A percentile compares a stretch with the other conserved stretches of the same genome.
Evolutionary conservation across 2,113 vertebrate species (phyloP).

Genomic region (Puma concolor): DNA sequence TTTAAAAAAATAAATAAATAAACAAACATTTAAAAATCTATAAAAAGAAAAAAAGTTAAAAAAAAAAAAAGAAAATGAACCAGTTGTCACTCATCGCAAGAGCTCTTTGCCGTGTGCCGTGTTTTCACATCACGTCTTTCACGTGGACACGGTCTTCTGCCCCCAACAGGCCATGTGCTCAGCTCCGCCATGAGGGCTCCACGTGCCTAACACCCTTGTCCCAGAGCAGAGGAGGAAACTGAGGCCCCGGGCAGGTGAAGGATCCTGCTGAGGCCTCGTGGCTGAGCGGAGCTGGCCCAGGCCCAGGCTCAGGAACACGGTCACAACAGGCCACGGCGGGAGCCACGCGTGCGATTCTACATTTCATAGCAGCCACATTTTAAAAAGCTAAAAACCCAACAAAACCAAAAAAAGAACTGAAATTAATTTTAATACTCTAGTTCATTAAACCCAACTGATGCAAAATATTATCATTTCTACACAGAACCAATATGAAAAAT

Average conservation of each 20-base stretch:
- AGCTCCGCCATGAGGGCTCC: rapidly evolving
- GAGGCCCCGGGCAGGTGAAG: neutral
- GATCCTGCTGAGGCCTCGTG: too few relatives aligned
- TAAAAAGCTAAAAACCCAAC: neutral
- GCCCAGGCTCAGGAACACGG: neutral
- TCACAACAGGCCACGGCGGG: rapidly evolving
- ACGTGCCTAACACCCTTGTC: neutral
- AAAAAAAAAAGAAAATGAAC: too few relatives aligned
- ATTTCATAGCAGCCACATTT: neutral
- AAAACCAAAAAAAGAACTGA: neutral
- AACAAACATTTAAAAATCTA: too few relatives aligned
- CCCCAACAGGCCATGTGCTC: neutral
- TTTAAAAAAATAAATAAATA: too few relatives aligned
- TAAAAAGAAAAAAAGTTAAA: too few relatives aligned
- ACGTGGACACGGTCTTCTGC: neutral
- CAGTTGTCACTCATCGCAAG: neutral
- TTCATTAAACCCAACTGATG: neutral
- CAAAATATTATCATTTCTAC: neutral
- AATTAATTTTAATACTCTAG: neutral
- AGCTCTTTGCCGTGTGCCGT: neutral
- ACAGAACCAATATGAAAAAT: neutral
- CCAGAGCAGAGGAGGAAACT: neutral
- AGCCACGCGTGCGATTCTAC: rapidly evolving
- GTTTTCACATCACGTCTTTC: rapidly evolving
- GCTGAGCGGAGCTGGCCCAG: neutral